Evolutionary conservation across 2,888 invertebrate species (phyloP).

Genomic region (Shargacucullia verbasci): DNA sequence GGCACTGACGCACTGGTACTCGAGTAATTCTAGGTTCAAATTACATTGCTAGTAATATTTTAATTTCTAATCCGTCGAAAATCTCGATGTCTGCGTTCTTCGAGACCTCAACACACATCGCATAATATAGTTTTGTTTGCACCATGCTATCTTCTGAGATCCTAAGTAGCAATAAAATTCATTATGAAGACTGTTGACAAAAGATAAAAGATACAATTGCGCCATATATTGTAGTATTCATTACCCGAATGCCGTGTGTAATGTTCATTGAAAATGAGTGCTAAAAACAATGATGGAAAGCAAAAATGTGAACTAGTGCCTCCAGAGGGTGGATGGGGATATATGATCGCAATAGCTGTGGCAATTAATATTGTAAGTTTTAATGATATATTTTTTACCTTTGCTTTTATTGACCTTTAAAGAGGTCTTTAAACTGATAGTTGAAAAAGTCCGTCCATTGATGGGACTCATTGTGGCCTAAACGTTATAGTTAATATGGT

Average conservation of each 20-base stretch:
- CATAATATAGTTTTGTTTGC: constrained; percentile 28
- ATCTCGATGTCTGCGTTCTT: too few relatives aligned
- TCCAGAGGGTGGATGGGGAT: constrained; percentile 93
- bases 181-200: constrained; percentile 42
- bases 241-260: constrained; percentile 13
- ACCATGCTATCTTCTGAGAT: constrained; percentile 36
- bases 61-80: too few relatives aligned
- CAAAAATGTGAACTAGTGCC: constrained; percentile 72
- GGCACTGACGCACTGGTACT: too few relatives aligned
- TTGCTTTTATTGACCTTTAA: too few relatives aligned
- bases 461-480: too few relatives aligned
- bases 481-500: too few relatives aligned
- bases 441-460: too few relatives aligned
- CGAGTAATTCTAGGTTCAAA: too few relatives aligned
- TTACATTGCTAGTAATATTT: too few relatives aligned
- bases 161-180: constrained; percentile 31
- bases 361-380: constrained; percentile 90
- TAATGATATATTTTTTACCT: constrained; percentile 1
- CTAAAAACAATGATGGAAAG: constrained; percentile 50
- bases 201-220: constrained; percentile 52
- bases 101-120: constrained; percentile 10
- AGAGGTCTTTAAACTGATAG: too few relatives aligned
- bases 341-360: constrained; percentile 90
- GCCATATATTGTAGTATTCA: constrained; percentile 37
- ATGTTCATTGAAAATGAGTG: constrained; percentile 57